Percentiles rank a stretch among this genome's conserved stretches.
phyloP scores from a whole-genome alignment of 23 tunicate species.

The Clavelina lepadiformis region DNA sequence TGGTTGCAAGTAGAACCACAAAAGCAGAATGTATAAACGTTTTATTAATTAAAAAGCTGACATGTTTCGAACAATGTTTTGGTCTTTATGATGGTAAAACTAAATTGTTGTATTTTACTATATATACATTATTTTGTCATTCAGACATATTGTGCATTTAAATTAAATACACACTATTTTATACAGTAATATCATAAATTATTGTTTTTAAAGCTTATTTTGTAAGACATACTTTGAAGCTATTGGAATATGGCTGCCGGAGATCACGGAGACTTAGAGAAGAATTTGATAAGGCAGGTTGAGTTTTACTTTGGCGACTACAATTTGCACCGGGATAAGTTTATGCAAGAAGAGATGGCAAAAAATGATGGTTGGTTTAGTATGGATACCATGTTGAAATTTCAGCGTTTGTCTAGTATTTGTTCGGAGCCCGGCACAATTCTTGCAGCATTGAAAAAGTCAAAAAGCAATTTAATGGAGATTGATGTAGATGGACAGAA shows the following conservation, averaged over 20 bases:
- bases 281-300: slow-evolving; percentile 69
- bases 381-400: slow-evolving; percentile 92
- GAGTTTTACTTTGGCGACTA: slow-evolving; percentile 97
- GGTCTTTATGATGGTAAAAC: no score
- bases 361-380: slow-evolving; percentile 94
- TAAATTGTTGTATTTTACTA: no score
- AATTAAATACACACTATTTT: no score
- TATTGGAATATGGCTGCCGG: slow-evolving; percentile 3
- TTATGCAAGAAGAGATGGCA: slow-evolving; percentile 87
- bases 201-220: no score
- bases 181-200: no score
- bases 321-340: slow-evolving; percentile 90
- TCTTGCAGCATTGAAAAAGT: slow-evolving; percentile 50
- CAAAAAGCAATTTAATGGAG: slow-evolving; percentile 48
- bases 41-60: no score
- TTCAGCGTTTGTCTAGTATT: slow-evolving; percentile 52
- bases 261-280: slow-evolving; percentile 15
- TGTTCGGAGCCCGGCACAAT: slow-evolving; percentile 89
- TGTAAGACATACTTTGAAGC: neutral
- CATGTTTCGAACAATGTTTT: no score
- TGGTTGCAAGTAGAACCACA: no score
- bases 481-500: slow-evolving; percentile 57
- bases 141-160: no score
- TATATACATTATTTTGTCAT: no score
- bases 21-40: no score